Evolutionary conservation across 1,140 invertebrate genomes (phyloP), one percentile per base, ranked within the genome.

Genomic region (Geopemphigus sp.): DNA sequence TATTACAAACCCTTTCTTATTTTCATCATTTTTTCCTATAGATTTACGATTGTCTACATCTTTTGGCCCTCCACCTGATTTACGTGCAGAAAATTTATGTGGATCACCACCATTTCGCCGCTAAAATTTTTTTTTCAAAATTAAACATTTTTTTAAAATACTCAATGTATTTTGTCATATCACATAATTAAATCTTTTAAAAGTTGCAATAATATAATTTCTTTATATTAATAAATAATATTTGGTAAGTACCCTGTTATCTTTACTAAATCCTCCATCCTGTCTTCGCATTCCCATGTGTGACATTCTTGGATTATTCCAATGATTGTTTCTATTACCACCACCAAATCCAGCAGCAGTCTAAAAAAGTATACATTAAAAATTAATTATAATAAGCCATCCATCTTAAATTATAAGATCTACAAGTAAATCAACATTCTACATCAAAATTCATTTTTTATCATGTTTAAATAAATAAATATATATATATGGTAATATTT

Each of bases 1-100:
- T 39, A 8, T 39, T 39, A 39, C 32, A 3, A 39, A 76, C 74
- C 74, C 74, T 78, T 78, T 78, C 26, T 78, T 78, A 14, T 50
- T 78, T 78, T 78, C 74, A 47, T 78, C 57, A 61, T 61, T 78
- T 78, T 78, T 78, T 56, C 72, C 72, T 22, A 32, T n/a, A 63
- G 57, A 61, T 78, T 78, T 78, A 78, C 74, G 74, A n/a, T 78
- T 78, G 3, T 78, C 73, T 39, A 4, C 53, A 50, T 78, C 74
- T n/a, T 78, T 78, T 0, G 17, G 12, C 26, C 66, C 68, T 17
- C 66, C 66, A n/a, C 70, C 70, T 15, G 73, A 76, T 78, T 78
- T 78, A 61, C 73, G 56, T 8, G 56, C 57, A 63, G 73, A 78
- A 50, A 47, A 63, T 63, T 57, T 47, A 45, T 56, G 19, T 45